phyloP scores from a whole-genome alignment of 2,113 vertebrate species.

The Rhizomys pruinosus region DNA sequence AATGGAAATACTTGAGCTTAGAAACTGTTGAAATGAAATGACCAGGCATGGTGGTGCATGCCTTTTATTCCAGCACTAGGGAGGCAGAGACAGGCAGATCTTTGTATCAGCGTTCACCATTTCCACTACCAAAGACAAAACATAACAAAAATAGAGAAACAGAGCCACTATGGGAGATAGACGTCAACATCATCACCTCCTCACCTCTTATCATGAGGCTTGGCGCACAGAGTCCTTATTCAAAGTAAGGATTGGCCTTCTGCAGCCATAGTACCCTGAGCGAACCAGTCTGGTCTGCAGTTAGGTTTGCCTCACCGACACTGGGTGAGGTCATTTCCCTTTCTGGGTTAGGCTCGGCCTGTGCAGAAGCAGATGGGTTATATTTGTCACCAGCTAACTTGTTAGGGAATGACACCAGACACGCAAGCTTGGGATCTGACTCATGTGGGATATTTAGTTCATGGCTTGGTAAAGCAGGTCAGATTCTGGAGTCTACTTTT shows the following conservation, averaged over 20 bases:
- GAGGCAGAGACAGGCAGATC: too few relatives aligned
- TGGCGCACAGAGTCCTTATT: fast-evolving
- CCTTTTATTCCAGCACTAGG: too few relatives aligned
- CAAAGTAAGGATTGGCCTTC: not conserved
- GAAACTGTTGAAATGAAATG: not conserved
- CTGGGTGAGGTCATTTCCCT: conserved; percentile 65
- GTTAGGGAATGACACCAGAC: conserved; percentile 48
- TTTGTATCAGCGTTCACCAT: not conserved
- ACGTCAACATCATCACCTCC: fast-evolving
- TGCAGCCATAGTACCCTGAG: not conserved
- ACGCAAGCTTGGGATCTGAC: conserved; percentile 50
- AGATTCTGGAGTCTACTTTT: not conserved
- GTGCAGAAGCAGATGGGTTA: conserved; percentile 51
- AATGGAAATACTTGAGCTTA: not conserved
- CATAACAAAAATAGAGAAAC: not conserved
- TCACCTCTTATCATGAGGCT: not conserved
- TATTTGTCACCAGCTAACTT: conserved; percentile 69
- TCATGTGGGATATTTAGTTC: conserved; percentile 56
- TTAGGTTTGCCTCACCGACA: not conserved
- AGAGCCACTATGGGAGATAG: not conserved
- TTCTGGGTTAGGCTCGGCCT: conserved; percentile 51
- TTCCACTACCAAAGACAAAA: not conserved
- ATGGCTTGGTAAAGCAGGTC: conserved; percentile 51
- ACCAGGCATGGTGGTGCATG: too few relatives aligned
- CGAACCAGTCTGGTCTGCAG: not conserved